These are phyloP conservation scores for Bergia puertoricense DNA, from an alignment of 92 coral and sea anemone species.

Conservation along the genomic window DNA sequence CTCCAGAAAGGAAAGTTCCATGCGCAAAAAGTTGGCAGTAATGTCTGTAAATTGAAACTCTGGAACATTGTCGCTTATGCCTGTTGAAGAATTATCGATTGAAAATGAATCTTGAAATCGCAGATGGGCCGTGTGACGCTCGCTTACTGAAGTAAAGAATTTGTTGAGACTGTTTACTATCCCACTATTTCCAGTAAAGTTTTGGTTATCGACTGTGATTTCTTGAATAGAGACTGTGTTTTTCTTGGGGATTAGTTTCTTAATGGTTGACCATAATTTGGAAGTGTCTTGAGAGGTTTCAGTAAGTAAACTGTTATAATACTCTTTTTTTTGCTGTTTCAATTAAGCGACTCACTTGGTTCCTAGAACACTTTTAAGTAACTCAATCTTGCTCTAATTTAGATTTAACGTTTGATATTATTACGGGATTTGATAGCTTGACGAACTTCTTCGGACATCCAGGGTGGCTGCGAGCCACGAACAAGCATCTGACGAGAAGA, in stretches of 20 bases:
- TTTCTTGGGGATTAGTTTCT: not conserved
- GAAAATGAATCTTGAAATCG: constrained; percentile 6
- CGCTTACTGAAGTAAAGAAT: not conserved
- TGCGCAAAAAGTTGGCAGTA: constrained; percentile 43
- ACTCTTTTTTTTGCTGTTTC: constrained; percentile 15
- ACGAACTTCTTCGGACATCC: constrained; percentile 47
- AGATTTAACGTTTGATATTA: constrained; percentile 13
- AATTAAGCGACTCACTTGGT: constrained; percentile 3
- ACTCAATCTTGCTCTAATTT: constrained; percentile 24
- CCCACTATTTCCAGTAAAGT: not conserved
- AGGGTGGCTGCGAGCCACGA: constrained; percentile 53
- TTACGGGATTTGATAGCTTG: constrained; percentile 1
- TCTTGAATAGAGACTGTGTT: constrained; percentile 14
- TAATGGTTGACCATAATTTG: constrained; percentile 42
- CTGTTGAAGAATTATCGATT: not conserved
- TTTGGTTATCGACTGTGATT: constrained; percentile 11
- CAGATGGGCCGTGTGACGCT: not conserved
- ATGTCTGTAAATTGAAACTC: constrained; percentile 47
- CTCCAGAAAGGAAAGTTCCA: constrained; percentile 34
- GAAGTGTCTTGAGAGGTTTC: constrained; percentile 19
- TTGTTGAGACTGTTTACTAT: constrained; percentile 23
- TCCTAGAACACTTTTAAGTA: not conserved
- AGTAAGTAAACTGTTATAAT: constrained; percentile 28
- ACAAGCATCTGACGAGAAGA: constrained; percentile 36
- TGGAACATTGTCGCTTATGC: not conserved